phyloP scores from a whole-genome alignment of 2,888 invertebrate species.

The Nomada ruficornis region DNA sequence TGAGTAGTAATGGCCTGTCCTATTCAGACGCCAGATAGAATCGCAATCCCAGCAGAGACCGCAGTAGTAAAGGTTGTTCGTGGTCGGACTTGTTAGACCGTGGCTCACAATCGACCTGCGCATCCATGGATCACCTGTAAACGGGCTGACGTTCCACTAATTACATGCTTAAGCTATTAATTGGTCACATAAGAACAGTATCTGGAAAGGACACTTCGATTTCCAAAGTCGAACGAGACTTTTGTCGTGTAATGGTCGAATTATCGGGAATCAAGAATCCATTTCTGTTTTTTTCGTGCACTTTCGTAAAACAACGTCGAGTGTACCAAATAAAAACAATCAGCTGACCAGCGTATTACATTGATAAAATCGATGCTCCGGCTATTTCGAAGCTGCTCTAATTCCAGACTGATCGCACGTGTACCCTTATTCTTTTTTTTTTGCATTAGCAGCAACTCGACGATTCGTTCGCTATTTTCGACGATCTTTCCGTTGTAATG shows the following conservation, averaged over 20 bases:
- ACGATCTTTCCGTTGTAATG: too few species aligned
- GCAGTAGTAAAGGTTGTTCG: conserved; percentile 9
- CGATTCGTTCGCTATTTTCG: background rate
- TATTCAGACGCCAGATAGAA: conserved; percentile 20
- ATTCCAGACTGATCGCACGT: conserved; percentile 25
- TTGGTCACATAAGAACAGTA: background rate
- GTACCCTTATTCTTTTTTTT: background rate
- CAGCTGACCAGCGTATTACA: background rate
- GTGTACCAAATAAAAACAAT: conserved; percentile 16
- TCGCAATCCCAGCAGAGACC: conserved; percentile 10
- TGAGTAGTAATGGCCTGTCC: conserved; percentile 31
- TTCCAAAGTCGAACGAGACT: background rate
- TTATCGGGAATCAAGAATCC: background rate
- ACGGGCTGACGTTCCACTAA: conserved; percentile 17
- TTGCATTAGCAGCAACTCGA: background rate
- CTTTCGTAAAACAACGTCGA: too few species aligned
- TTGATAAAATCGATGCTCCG: conserved; percentile 30
- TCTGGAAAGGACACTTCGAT: background rate
- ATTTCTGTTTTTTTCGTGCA: background rate
- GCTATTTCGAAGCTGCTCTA: conserved; percentile 29
- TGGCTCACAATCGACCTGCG: background rate
- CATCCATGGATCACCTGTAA: background rate
- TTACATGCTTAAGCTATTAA: conserved; percentile 3
- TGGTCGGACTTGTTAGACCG: conserved; percentile 22
- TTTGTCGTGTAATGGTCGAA: background rate